Evolutionary conservation across 2,113 vertebrate species (phyloP), one percentile per base, ranked within the genome.

Genomic region (Prinia subflava): DNA sequence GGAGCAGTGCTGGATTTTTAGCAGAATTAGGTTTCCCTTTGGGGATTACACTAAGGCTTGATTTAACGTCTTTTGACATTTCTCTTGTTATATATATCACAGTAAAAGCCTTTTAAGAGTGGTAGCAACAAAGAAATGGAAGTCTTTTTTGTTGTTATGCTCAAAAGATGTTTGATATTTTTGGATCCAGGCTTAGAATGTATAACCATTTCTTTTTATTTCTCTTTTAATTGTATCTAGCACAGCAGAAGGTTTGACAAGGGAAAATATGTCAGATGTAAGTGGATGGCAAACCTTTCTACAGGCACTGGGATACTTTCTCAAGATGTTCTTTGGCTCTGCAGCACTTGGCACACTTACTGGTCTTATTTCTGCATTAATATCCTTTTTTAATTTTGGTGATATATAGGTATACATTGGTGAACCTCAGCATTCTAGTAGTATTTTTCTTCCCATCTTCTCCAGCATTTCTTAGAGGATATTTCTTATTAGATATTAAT

Each of bases 311-410:
- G 98, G 98, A 62, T 99, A 99, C 97, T 99, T 99, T 93, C 98
- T 99, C 37, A 98, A 99, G 96, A 99, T 99, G 99, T 99, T 99
- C 97, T 99, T 99, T 41, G 99, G 99, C 81, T 99, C 99, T 12
- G 99, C 99, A 30, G 99, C 99, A 0, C 98, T 99, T 42, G 99
- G 99, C 96, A 99, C 99, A 3, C 99, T 99, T 87, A 99, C 99
- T 13, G 99, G 99, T 94, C 98, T 99, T 94, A 99, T 99, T 98
- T 99, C 99, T 57, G 99, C 99, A 91, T 87, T 99, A 94, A 99
- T 99, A 99, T 99, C 99, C 99, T 98, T 98, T 97, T 82, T 39
- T 5, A 42, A 33, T 93, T 60, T 53, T 78, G 57, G 19, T 71
- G 44, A 70, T 63, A 31, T 14, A 14, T 22, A 7, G 5, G 6